phyloP scores from a whole-genome alignment of 2,797 vertebrate genomes.

The Zalophus californianus region DNA sequence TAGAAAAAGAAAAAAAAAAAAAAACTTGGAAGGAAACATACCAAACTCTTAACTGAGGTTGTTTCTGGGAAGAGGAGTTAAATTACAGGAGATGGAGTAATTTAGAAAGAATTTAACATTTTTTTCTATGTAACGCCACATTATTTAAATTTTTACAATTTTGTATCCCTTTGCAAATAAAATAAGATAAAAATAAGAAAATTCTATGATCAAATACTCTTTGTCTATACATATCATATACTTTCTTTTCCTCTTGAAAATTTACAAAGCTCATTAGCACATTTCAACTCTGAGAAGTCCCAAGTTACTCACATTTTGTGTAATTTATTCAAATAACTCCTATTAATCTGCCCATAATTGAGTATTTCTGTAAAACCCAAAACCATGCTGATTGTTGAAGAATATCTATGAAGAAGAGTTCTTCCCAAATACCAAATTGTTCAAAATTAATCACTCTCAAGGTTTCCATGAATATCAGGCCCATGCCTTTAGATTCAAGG shows the following conservation, averaged over 20 bases:
- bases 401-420: not conserved
- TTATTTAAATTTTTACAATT: slow-evolving; percentile 36
- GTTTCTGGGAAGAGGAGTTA: not conserved
- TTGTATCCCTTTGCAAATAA: not conserved
- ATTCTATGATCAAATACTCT: not conserved
- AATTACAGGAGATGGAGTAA: not conserved
- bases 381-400: not conserved
- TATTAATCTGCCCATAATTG: not conserved
- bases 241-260: not conserved
- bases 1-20: not conserved
- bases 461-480: not conserved
- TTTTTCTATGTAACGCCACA: not conserved
- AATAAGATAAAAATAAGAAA: not conserved
- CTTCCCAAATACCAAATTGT: not conserved
- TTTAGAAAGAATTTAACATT: slow-evolving; percentile 39
- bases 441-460: not conserved
- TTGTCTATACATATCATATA: not conserved
- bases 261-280: not conserved
- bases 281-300: not conserved
- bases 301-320: not conserved
- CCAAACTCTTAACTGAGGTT: slow-evolving; percentile 7
- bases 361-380: slow-evolving; percentile 3
- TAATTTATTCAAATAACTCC: not conserved
- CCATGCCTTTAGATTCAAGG: slow-evolving; percentile 7
- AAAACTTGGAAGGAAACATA: not conserved